phyloP scores from a whole-genome alignment of 2,113 vertebrate species.

The Rhineura floridana region DNA sequence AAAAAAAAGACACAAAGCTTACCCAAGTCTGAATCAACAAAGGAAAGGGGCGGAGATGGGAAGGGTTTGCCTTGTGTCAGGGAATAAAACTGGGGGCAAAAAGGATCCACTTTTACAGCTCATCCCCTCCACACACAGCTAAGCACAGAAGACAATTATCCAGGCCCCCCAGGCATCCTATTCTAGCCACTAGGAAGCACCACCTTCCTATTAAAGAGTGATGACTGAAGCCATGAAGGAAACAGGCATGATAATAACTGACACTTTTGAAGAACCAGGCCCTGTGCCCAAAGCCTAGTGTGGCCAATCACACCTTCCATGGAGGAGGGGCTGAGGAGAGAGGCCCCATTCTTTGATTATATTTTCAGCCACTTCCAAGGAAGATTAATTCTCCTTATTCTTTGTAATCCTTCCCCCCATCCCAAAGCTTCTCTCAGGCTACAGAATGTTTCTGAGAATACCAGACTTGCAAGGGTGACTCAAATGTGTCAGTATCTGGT shows the following conservation, averaged over 20 bases:
- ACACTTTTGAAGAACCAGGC: background rate
- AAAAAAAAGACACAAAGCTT: background rate
- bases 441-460: conserved; percentile 16
- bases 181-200: background rate
- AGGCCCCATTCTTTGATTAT: background rate
- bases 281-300: background rate
- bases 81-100: background rate
- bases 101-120: background rate
- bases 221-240: background rate
- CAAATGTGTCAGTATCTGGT: conserved; percentile 2
- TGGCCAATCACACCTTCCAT: background rate
- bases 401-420: background rate
- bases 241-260: background rate
- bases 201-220: background rate
- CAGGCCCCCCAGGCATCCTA: background rate
- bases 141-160: background rate
- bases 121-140: background rate
- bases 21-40: conserved; percentile 24
- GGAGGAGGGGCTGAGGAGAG: too few species aligned
- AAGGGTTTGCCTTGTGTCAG: background rate
- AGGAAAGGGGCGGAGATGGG: conserved; percentile 23
- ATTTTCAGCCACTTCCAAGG: background rate
- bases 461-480: conserved; percentile 21
- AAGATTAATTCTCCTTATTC: background rate
- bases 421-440: background rate